Conservation (phyloP, 2,888 invertebrate genomes). For the Lithophane leautieri region DNA sequence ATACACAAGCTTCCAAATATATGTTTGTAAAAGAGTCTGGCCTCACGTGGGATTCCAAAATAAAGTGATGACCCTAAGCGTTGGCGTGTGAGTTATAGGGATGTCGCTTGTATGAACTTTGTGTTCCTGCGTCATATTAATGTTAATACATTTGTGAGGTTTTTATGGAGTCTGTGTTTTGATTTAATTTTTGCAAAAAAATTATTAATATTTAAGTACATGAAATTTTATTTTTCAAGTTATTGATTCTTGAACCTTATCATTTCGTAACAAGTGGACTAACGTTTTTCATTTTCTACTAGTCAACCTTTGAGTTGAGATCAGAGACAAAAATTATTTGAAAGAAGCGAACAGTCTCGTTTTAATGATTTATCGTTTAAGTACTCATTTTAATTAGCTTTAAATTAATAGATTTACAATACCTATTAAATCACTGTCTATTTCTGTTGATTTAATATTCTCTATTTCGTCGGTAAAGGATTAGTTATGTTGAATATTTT, state of each 20-base stretch:
- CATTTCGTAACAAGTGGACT: background rate
- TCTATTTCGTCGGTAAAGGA: background rate
- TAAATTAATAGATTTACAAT: background rate
- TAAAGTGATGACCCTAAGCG: conserved; percentile 82
- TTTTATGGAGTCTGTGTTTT: conserved; percentile 58
- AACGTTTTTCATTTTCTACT: background rate
- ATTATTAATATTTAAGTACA: background rate
- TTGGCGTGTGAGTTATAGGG: conserved; percentile 77
- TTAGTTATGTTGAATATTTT: conserved; percentile 3
- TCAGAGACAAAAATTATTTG: too few relatives aligned
- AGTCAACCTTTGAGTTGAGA: background rate
- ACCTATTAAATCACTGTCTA: background rate
- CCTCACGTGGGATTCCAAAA: conserved; percentile 80
- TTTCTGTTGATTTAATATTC: background rate
- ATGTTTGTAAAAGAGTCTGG: conserved; percentile 62
- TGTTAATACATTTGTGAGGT: conserved; percentile 59
- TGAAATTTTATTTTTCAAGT: too few relatives aligned
- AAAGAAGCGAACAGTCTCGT: too few relatives aligned
- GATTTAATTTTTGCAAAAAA: conserved; percentile 31
- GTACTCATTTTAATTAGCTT: background rate
- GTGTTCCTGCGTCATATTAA: conserved; percentile 63
- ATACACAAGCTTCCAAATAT: background rate
- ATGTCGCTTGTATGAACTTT: conserved; percentile 71
- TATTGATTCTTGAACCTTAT: background rate
- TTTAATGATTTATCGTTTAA: background rate